Base-by-base conservation (phyloP, 2,113 vertebrate species). In the Sterrhoptilus dennistouni region DNA sequence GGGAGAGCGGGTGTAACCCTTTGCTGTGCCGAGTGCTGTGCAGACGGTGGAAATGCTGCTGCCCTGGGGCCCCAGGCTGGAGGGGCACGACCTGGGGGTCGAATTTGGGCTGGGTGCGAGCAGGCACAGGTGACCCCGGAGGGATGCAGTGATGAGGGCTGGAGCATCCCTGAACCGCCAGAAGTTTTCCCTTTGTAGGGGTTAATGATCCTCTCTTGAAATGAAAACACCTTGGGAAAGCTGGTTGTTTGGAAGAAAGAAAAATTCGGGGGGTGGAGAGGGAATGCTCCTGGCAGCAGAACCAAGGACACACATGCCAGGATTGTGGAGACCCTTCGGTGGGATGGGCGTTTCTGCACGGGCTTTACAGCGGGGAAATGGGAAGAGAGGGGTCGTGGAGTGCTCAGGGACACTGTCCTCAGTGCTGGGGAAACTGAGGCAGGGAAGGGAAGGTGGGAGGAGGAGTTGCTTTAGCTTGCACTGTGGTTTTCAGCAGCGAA, bases 1-100 rank as follows among this genome's bases (percentile, higher is more conserved):
- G 91, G 81, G 94, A 44, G 93, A 89, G 89, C 90, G 54, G 85
- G 33, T 93, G 94, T 94, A 97, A 96, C 95, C 94, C 95, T 97
- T 97, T 96, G 83, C 95, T 92, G 31, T 54, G 78, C 87, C 0
- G 16, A 93, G 35, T 0, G 16, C 53, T 59, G 68, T 1, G 2
- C 74, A 23, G 35, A 36, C 66, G 52, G 22, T 52, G 68, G 61
- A 23, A 50, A 64, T 21, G 25, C 56, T 57, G 61, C 28, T 18
- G 13, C 14, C 42, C 33, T 66, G 79, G 25, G 45, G 31, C 29
- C 7, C 17, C 35, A 6, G 53, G 24, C 36, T 64, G 49, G 2
- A 40, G 31, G 28, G 79, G 47, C 22, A 17, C 40, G 83, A 52
- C 64, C 38, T 33, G 8, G 19, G 35, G 47, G 8, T 15, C 15